phyloP scores from a whole-genome alignment of 2,113 vertebrate genomes.

The Ia io region DNA sequence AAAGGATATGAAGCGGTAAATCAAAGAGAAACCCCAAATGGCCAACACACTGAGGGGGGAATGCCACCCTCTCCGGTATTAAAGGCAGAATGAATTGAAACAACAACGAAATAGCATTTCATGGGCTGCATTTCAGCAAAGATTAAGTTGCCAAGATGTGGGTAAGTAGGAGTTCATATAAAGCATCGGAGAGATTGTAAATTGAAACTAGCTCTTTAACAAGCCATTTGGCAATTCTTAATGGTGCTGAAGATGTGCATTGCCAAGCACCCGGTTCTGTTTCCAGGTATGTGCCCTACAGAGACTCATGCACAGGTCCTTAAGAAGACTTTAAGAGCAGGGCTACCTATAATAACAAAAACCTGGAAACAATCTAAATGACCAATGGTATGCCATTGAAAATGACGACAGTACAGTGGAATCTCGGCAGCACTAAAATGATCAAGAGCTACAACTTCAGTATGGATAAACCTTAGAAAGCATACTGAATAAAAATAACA shows the following conservation, averaged over 20 bases:
- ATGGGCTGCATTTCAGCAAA: neutral
- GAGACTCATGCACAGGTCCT: neutral
- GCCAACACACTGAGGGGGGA: neutral
- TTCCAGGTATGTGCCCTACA: neutral
- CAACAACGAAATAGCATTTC: neutral
- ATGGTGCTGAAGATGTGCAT: neutral
- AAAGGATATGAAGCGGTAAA: neutral
- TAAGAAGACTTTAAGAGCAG: neutral
- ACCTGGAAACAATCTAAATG: neutral
- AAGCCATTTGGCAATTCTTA: neutral
- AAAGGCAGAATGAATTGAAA: neutral
- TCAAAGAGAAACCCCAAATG: neutral
- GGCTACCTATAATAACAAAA: neutral
- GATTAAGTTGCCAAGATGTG: neutral
- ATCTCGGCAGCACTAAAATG: neutral
- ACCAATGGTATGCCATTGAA: neutral
- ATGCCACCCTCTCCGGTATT: neutral
- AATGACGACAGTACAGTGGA: neutral
- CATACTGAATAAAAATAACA: neutral
- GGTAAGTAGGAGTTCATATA: neutral
- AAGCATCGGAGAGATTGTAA: fast-evolving
- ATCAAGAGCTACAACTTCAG: neutral
- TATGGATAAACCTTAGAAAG: neutral
- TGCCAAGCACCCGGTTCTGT: neutral
- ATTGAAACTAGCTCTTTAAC: neutral